These are phyloP conservation scores for Clanis bilineata DNA, from an alignment of 2,888 invertebrate genomes.

Conservation along the genomic window DNA sequence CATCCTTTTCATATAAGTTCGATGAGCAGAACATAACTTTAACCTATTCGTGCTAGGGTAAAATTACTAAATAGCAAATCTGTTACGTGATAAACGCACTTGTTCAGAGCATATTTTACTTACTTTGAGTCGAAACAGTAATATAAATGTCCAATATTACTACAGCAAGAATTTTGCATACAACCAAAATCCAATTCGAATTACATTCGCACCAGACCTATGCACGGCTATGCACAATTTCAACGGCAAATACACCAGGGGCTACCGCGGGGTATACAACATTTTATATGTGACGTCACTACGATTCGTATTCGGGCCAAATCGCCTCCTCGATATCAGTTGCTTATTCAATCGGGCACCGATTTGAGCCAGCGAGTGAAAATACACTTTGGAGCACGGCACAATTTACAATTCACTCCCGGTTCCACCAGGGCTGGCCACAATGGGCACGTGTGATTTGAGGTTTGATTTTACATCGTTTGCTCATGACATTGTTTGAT, in stretches of 20 bases:
- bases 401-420: slow-evolving; percentile 68
- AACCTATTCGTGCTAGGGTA: no score
- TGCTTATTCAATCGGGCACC: slow-evolving; percentile 68
- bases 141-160: not conserved
- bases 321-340: slow-evolving; percentile 54
- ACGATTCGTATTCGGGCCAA: slow-evolving; percentile 20
- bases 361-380: slow-evolving; percentile 57
- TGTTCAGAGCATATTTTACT: no score
- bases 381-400: slow-evolving; percentile 60
- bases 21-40: no score
- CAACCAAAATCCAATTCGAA: slow-evolving; percentile 6
- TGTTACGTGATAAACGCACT: no score
- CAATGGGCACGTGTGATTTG: slow-evolving; percentile 47
- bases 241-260: slow-evolving; percentile 7
- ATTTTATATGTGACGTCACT: slow-evolving; percentile 8
- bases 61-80: no score
- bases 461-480: slow-evolving; percentile 40
- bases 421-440: slow-evolving; percentile 23
- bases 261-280: slow-evolving; percentile 4
- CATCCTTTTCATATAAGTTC: no score
- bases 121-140: not conserved
- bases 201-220: slow-evolving; percentile 4
- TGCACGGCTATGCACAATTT: slow-evolving; percentile 9
- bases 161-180: not conserved
- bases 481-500: not conserved